A percentile compares a stretch with the other conserved stretches of the same genome.
phyloP scores from a whole-genome alignment of 92 coral and sea anemone genomes.

The Palythoa grandis region DNA sequence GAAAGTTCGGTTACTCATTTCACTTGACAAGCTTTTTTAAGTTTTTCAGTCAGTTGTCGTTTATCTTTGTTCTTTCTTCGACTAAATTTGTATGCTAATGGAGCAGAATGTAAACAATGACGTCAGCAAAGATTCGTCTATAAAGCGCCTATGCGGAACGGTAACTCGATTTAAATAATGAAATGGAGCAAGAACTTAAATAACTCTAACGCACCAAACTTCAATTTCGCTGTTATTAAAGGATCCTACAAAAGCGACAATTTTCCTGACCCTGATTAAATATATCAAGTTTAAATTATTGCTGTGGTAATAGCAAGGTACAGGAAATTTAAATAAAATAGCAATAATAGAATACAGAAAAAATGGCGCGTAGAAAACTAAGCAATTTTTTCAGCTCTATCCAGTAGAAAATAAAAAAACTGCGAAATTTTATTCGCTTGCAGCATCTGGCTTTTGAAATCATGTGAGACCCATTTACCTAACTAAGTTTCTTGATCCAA shows the following conservation, averaged over 20 bases:
- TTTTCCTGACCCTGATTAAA: not conserved
- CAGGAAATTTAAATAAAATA: no score
- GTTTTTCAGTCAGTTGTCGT: no score
- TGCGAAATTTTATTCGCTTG: not conserved
- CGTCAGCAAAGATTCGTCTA: not conserved
- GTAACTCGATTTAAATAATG: not conserved
- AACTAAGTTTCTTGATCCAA: no score
- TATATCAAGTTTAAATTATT: not conserved
- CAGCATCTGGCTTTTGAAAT: not conserved
- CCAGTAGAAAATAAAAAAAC: not conserved
- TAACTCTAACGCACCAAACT: not conserved
- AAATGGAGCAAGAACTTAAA: not conserved
- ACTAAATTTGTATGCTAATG: no score
- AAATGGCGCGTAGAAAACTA: no score
- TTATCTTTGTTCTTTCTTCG: no score
- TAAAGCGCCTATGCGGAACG: not conserved
- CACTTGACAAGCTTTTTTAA: no score
- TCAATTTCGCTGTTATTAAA: not conserved
- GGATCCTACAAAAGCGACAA: not conserved
- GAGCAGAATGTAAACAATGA: no score
- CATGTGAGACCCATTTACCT: no score
- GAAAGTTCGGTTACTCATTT: no score
- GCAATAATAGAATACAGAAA: no score
- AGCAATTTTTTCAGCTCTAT: no score
- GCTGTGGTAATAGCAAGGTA: not conserved